Conservation (phyloP, 1,140 invertebrate species). For the Drosophila bifasciata region DNA sequence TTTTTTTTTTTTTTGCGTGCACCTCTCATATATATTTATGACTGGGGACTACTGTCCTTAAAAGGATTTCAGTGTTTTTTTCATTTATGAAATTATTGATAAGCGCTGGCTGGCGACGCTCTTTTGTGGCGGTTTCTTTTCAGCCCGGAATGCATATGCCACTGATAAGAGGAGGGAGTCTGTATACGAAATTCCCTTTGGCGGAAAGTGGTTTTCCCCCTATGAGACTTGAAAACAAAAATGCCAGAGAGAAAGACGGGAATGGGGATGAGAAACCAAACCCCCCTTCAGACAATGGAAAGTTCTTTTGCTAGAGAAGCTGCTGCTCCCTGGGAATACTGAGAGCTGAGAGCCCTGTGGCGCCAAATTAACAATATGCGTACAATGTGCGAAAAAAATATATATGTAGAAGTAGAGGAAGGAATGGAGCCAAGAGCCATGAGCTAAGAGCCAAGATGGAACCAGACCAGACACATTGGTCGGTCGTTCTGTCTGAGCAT, state of each 20-base stretch:
- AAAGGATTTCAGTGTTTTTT: slow-evolving; percentile 79
- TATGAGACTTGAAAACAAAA: slow-evolving; percentile 41
- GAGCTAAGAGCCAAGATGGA: slow-evolving; percentile 33
- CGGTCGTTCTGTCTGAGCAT: slow-evolving; percentile 64
- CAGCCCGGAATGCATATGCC: slow-evolving; percentile 64
- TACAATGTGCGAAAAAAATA: slow-evolving; percentile 70
- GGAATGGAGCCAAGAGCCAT: neutral
- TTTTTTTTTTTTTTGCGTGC: slow-evolving; percentile 25
- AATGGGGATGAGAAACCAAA: slow-evolving; percentile 9
- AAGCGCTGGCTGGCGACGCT: slow-evolving; percentile 51
- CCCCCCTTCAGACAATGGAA: neutral
- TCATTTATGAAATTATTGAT: slow-evolving; percentile 81
- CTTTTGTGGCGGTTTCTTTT: slow-evolving; percentile 46
- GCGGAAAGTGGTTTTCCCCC: slow-evolving; percentile 43
- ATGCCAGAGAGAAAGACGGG: slow-evolving; percentile 17
- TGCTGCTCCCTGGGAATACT: slow-evolving; percentile 45
- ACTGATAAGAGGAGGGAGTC: slow-evolving; percentile 31
- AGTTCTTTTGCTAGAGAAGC: slow-evolving; percentile 17
- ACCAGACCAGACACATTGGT: slow-evolving; percentile 40
- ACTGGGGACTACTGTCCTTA: slow-evolving; percentile 61
- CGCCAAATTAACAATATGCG: slow-evolving; percentile 78
- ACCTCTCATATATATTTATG: slow-evolving; percentile 68
- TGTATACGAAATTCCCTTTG: slow-evolving; percentile 46
- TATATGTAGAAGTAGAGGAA: neutral
- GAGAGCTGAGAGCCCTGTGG: slow-evolving; percentile 47